Percentiles rank a stretch among this genome's conserved stretches.
phyloP scores from a whole-genome alignment of 2,797 vertebrate genomes.

The Helarctos malayanus region DNA sequence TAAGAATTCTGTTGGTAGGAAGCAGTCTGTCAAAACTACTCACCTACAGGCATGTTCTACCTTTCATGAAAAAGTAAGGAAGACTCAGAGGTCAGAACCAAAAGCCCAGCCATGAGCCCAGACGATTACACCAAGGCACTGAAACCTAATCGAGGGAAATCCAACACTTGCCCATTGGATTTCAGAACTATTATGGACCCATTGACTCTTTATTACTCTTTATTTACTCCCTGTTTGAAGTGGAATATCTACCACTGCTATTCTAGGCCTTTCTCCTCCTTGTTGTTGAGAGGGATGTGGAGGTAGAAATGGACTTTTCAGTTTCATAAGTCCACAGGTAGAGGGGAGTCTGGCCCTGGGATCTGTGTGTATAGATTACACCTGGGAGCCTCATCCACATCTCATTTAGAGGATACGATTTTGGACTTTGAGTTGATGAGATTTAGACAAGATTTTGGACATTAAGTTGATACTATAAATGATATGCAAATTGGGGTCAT shows the following conservation, averaged over 20 bases:
- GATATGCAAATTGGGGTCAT: neutral
- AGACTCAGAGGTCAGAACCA: neutral
- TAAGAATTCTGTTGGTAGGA: neutral
- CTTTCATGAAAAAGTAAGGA: neutral
- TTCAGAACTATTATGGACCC: neutral
- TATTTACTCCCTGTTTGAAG: neutral
- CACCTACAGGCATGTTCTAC: too few relatives aligned
- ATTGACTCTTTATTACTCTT: neutral
- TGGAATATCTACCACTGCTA: neutral
- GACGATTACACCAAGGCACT: neutral
- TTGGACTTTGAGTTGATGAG: neutral
- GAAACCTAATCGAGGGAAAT: neutral
- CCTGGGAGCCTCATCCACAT: neutral
- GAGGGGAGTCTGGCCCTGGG: neutral
- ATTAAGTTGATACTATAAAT: neutral
- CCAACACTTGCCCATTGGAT: rapidly evolving
- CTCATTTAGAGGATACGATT: neutral
- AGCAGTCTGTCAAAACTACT: neutral
- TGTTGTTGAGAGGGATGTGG: neutral
- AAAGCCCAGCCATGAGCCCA: neutral
- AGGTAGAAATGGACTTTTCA: neutral
- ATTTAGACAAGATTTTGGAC: neutral
- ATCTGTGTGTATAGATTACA: neutral
- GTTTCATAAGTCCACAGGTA: neutral
- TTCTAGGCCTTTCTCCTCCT: neutral